Evolutionary conservation across 2,888 invertebrate genomes (phyloP).

Genomic region (Andrena trimmerana): DNA sequence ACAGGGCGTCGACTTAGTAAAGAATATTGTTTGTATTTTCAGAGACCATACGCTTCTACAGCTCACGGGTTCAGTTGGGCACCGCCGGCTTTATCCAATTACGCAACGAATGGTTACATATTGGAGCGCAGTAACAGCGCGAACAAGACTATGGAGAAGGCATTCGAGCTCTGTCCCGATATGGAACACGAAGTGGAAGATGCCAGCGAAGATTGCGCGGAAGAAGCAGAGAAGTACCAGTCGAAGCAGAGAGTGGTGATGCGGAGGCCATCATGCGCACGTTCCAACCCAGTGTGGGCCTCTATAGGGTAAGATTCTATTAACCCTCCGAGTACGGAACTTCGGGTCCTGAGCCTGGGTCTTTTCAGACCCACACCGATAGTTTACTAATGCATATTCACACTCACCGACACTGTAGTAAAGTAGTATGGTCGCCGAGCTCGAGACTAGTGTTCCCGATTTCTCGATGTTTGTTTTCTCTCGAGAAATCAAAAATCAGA

Average conservation of each 20-base stretch:
- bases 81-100: constrained; percentile 96
- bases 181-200: constrained; percentile 85
- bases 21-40: constrained; percentile 38
- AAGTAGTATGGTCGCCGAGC: too few species aligned
- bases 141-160: constrained; percentile 93
- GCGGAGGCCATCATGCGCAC: not conserved
- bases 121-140: constrained; percentile 97
- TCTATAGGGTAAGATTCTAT: constrained; percentile 55
- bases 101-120: constrained; percentile 97
- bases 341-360: too few species aligned
- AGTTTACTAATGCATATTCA: too few species aligned
- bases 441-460: too few species aligned
- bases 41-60: constrained; percentile 87
- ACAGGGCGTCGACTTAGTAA: too few species aligned
- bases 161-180: constrained; percentile 91
- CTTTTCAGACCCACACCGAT: too few species aligned
- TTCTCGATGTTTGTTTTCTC: too few species aligned
- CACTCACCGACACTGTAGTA: too few species aligned
- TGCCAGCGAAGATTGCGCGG: constrained; percentile 63
- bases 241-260: constrained; percentile 32
- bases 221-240: constrained; percentile 65
- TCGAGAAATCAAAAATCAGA: too few species aligned
- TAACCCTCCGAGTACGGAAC: too few species aligned
- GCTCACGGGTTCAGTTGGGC: constrained; percentile 97
- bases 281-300: constrained; percentile 38